A percentile compares a stretch with the other conserved stretches of the same genome.
phyloP scores from a whole-genome alignment of 2,113 vertebrate genomes.

The Taurulus bubalis region DNA sequence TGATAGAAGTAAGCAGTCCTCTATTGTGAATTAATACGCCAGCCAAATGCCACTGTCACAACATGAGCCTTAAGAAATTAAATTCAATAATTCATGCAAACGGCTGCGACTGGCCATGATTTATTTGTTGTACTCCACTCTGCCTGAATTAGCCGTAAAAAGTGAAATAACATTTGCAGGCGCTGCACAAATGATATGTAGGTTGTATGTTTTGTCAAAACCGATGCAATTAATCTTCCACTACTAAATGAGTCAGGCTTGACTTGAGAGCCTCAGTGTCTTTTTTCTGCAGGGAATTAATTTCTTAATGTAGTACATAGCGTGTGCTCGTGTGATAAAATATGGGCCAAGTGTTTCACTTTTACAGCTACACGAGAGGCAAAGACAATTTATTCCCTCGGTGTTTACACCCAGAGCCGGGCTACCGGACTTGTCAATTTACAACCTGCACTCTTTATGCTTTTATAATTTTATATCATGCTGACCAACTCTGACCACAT shows the following conservation, averaged over 20 bases:
- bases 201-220: conserved; percentile 67
- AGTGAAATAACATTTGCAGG: conserved; percentile 60
- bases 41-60: conserved; percentile 33
- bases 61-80: conserved; percentile 51
- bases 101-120: conserved; percentile 44
- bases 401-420: conserved; percentile 25
- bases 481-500: conserved; percentile 27
- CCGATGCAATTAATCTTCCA: conserved; percentile 48
- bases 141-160: conserved; percentile 53
- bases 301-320: conserved; percentile 58
- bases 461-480: conserved; percentile 35
- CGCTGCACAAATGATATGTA: conserved; percentile 60
- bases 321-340: conserved; percentile 46
- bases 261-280: conserved; percentile 28
- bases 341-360: conserved; percentile 38
- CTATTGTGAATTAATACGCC: conserved; percentile 2
- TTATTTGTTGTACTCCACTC: conserved; percentile 54
- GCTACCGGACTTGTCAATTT: conserved; percentile 8
- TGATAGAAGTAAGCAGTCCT: not conserved
- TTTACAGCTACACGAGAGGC: conserved; percentile 39
- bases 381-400: conserved; percentile 46
- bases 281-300: conserved; percentile 56
- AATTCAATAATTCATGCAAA: conserved; percentile 61
- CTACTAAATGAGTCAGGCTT: conserved; percentile 38
- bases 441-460: conserved; percentile 32